Evolutionary conservation across 2,888 invertebrate species (phyloP), one percentile per base, ranked within the genome.

Genomic region (Synergus laeviventris): DNA sequence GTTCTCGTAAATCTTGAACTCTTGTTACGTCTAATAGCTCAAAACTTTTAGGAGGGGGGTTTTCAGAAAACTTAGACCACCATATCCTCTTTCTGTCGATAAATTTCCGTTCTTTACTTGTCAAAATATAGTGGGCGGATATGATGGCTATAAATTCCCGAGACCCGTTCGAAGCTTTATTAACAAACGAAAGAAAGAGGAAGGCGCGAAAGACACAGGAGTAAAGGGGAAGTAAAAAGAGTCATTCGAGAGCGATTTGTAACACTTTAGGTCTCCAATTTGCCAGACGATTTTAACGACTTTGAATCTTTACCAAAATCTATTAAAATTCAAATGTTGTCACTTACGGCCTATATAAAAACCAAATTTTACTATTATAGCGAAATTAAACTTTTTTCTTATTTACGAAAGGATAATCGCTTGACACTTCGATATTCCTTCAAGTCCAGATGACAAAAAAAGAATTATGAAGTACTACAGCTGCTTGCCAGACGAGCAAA

Each of bases 1-100:
- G 18, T 73, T 56, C 77, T 76, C 78, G 74, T 80, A 79, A 79
- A 80, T 78, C 16, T 62, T 70, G 18, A 66, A 54, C 70, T 78
- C 80, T 85, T 88, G 87, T 88, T 88, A 85, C 85, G 85, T 87
- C 87, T 87, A 87, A 88, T 89, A 87, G 87, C 79, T 84, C 78
- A 86, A 86, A 86, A 87, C 83, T 85, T 84, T 73, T 73, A 62
- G 21, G 24, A 61, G 59, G 54, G 21, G 61, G 39, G 7, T n/a
- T 64, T 76, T 74, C 77, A 73, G 80, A 74, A 74, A 76, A 81
- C 54, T 8, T 12, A 73, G 76, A 74, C 81, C 80, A 76, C 73
- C 79, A 54, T 61, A 70, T 75, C 56, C 38, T 54, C 54, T 78
- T 80, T 80, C 60, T 49, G 73, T 76, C 84, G 79, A 87, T 87